Conservation (phyloP, 2,797 vertebrate species). For the Phaenicophaeus curvirostris region DNA sequence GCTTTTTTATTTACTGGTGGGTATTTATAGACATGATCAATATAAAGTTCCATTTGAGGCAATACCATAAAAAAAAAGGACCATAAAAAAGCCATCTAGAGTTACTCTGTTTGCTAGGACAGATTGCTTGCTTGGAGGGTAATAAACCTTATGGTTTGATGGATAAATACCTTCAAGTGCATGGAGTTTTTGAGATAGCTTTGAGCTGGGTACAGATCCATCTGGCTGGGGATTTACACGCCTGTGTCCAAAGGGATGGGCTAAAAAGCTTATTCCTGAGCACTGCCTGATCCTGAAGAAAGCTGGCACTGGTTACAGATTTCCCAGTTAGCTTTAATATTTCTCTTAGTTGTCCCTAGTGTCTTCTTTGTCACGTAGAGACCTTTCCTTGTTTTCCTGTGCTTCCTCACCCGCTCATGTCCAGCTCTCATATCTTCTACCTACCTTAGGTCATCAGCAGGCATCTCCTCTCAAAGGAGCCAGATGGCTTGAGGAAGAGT, state of each 20-base stretch:
- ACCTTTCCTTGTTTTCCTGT: neutral
- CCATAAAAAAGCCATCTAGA: neutral
- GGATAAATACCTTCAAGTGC: neutral
- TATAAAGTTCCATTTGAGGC: neutral
- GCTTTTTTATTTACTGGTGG: neutral
- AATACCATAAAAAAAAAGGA: neutral
- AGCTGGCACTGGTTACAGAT: neutral
- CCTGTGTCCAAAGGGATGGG: neutral
- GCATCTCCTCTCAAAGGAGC: neutral
- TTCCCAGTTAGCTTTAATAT: neutral
- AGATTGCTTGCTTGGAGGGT: neutral
- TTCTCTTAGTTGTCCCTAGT: neutral
- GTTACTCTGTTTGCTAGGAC: neutral
- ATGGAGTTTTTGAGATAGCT: neutral
- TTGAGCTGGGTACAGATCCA: neutral
- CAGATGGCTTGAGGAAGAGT: neutral
- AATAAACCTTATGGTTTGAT: neutral
- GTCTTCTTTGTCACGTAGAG: neutral
- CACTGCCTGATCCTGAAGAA: neutral
- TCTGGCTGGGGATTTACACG: neutral
- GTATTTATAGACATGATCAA: neutral
- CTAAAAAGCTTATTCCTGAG: neutral
- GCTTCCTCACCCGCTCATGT: rapidly evolving
- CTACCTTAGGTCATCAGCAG: neutral
- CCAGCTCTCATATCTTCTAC: neutral